Percentiles rank a stretch among this genome's conserved stretches.
Conservation (phyloP, 2,888 invertebrate species). For the Platycheirus rosarum region DNA sequence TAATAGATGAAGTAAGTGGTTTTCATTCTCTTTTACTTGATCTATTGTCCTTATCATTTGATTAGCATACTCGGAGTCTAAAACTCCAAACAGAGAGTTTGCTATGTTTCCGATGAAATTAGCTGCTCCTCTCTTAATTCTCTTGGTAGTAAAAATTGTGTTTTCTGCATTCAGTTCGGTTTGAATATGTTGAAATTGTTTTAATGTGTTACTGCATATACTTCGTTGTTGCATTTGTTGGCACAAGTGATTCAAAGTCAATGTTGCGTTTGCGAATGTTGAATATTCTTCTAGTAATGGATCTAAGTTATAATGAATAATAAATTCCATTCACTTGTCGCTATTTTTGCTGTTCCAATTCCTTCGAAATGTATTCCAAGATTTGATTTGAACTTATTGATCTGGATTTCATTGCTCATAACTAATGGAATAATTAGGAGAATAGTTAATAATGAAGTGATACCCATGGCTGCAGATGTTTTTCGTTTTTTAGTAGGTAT, state of each 20-base stretch:
- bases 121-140: slow-evolving; percentile 29
- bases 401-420: slow-evolving; percentile 10
- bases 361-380: slow-evolving; percentile 56
- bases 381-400: slow-evolving; percentile 31
- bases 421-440: slow-evolving; percentile 14
- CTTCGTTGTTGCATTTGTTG: background rate
- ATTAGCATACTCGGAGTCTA: slow-evolving; percentile 57
- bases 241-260: slow-evolving; percentile 18
- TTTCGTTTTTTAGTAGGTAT: slow-evolving; percentile 23
- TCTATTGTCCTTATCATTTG: slow-evolving; percentile 58
- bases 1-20: slow-evolving; percentile 23
- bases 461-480: background rate
- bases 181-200: slow-evolving; percentile 15
- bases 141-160: background rate
- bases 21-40: slow-evolving; percentile 36
- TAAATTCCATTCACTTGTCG: too few relatives aligned
- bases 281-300: slow-evolving; percentile 30
- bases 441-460: slow-evolving; percentile 14
- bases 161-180: slow-evolving; percentile 2
- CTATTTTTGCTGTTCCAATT: slow-evolving; percentile 42
- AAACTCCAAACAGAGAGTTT: slow-evolving; percentile 56
- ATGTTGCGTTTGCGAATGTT: slow-evolving; percentile 20
- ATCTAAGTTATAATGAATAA: too few relatives aligned
- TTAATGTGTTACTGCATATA: slow-evolving; percentile 6
- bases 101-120: slow-evolving; percentile 56